Evolutionary conservation across 2,113 vertebrate genomes (phyloP), one percentile per base, ranked within the genome.

Genomic region (Actenoides hombroni): DNA sequence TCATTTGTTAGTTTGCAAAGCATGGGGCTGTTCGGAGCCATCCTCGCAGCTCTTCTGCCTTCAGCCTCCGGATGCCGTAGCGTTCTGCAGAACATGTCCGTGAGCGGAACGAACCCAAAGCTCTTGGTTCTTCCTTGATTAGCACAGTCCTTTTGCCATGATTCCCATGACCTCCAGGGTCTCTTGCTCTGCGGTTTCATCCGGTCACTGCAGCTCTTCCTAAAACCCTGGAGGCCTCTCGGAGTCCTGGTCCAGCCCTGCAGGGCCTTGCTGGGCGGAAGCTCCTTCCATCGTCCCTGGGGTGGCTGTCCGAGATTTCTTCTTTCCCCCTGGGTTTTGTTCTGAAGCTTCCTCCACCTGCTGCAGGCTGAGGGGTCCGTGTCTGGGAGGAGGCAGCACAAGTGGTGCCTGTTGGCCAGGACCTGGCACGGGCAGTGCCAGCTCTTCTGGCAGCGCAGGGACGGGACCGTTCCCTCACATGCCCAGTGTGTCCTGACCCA

Each of bases 391-490:
- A 16, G 39, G n/a, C 56, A 20, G 75, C 61, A 42, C 25, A 15
- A 21, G 4, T 0, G 2, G 2, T 35, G 37, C 63, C 78, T 28
- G 8, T 8, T 33, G 83, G 48, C 14, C 15, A 14, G 63, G 25
- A 7, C 16, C 18, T 24, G 11, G 10, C 6, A 6, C 16, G 19
- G 79, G 25, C 81, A 23, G 2, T 21, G 6, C 3, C 39, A 10
- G 29, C 39, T 39, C 11, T 44, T 39, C 23, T 28, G 64, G n/a
- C 54, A 13, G 46, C 16, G 5, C 65, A 16, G 57, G 24, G 25
- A 7, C 37, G 0, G 4, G 16, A 29, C 64, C 0, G 0, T 60
- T 49, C 69, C 65, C 3, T 3, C 4, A 0, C 74, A 16, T n/a
- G 25, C 53, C 40, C 35, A 4, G 4, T 6, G 3, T 8, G 13